phyloP scores from a whole-genome alignment of 2,113 vertebrate genomes.

The Chaenogobius annularis region DNA sequence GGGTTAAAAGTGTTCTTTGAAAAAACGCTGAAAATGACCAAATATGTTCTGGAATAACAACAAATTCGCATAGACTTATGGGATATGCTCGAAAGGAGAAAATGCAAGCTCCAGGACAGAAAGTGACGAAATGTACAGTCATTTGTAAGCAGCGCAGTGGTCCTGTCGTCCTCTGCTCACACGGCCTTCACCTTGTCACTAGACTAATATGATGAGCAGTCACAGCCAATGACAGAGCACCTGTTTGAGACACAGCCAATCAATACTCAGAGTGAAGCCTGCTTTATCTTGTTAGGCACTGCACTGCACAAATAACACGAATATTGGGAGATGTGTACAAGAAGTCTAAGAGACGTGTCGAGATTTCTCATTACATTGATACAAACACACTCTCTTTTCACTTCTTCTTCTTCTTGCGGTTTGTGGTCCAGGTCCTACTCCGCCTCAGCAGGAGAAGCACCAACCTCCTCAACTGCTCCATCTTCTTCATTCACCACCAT shows the following conservation, averaged over 20 bases:
- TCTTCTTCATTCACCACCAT: neutral
- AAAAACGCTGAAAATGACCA: too few relatives aligned
- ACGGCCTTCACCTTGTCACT: conserved; percentile 64
- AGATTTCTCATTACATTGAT: neutral
- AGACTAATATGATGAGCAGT: conserved; percentile 58
- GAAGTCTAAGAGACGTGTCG: neutral
- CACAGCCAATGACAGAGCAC: conserved; percentile 57
- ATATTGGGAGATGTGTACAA: conserved; percentile 23
- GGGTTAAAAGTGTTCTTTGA: too few relatives aligned
- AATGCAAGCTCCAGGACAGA: conserved; percentile 1
- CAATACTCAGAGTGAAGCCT: conserved; percentile 51
- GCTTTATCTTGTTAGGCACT: conserved; percentile 49
- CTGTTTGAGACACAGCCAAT: conserved; percentile 59
- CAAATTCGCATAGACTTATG: neutral
- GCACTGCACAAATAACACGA: conserved; percentile 47
- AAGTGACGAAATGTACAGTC: conserved; percentile 19
- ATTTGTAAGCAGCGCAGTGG: conserved; percentile 41
- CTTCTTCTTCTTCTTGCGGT: neutral
- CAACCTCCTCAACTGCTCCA: neutral
- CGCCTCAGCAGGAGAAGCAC: neutral
- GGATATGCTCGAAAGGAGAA: neutral
- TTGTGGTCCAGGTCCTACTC: neutral
- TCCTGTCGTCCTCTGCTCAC: conserved; percentile 49
- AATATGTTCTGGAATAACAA: neutral
- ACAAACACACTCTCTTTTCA: neutral